These are phyloP conservation scores for Parotia lawesii DNA, from an alignment of 2,113 vertebrate species.

Conservation along the genomic window DNA sequence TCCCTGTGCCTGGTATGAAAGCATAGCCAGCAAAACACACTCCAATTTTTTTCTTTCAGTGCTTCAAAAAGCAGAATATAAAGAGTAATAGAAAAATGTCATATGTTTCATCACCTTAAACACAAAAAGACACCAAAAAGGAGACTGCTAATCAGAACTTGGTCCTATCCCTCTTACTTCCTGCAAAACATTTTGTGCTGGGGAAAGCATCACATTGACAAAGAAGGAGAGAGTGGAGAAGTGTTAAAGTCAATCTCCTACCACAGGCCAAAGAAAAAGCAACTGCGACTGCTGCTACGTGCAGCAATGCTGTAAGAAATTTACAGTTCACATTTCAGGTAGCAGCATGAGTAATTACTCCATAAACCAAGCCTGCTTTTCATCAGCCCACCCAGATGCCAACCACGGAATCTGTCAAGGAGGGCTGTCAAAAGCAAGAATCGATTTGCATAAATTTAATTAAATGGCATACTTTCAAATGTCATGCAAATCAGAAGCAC, in stretches of 20 bases:
- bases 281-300: neutral
- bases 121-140: neutral
- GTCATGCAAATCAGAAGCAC: neutral
- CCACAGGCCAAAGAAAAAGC: neutral
- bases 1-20: neutral
- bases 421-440: neutral
- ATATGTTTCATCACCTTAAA: neutral
- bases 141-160: neutral
- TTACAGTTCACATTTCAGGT: neutral
- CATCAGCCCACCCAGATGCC: neutral
- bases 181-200: neutral
- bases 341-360: neutral
- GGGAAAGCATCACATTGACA: neutral
- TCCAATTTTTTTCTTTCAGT: neutral
- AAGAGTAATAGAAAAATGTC: neutral
- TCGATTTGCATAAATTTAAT: neutral
- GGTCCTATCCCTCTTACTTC: neutral
- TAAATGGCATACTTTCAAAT: constrained; percentile 17
- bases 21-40: neutral
- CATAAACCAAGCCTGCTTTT: neutral
- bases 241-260: neutral
- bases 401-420: neutral
- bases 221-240: neutral
- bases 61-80: neutral
- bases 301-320: neutral